Evolutionary conservation across 2,797 vertebrate genomes (phyloP), one percentile per base, ranked within the genome.

Genomic region (Thaleichthys pacificus): DNA sequence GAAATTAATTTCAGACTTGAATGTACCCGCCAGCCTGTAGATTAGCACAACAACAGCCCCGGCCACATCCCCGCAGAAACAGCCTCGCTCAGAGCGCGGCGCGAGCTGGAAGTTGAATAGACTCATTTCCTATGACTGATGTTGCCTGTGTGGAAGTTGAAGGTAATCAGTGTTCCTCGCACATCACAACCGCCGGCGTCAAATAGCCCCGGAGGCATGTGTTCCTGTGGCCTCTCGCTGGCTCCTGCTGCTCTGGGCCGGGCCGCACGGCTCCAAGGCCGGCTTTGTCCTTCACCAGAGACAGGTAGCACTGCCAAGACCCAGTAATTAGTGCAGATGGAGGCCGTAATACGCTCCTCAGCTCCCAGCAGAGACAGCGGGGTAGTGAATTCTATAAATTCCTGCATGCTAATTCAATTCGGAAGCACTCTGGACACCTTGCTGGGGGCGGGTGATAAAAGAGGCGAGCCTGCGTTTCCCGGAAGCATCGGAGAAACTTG

Each of bases 301-400:
- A 91, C 90, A 89, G 88, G 89, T 89, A 91, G 85, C 85, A 85
- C 88, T 90, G 91, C 91, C 92, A 92, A 90, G 89, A 90, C 85
- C 88, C 80, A 82, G 88, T 90, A 91, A 92, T 93, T 92, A 92
- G 90, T 84, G 87, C 90, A 91, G 89, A 92, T 91, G 90, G 89
- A 89, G 89, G 85, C 86, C 79, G 81, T 86, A 88, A 88, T 88
- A 87, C 78, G 86, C 83, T 81, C 85, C 85, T 84, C 86, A 87
- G 83, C 87, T 89, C 86, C 86, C 82, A 80, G 83, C 84, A 89
- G 85, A 88, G 88, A 91, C 87, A 87, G 89, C 91, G 85, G 81
- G 85, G 85, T 88, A 90, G 83, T 80, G 86, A 88, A 88, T 91
- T 70, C 89, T 91, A 92, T 91, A 90, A 91, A 92, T 90, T 91